Evolutionary conservation across 2,797 vertebrate genomes (phyloP).

Genomic region (Odontamblyopus lacepedii): DNA sequence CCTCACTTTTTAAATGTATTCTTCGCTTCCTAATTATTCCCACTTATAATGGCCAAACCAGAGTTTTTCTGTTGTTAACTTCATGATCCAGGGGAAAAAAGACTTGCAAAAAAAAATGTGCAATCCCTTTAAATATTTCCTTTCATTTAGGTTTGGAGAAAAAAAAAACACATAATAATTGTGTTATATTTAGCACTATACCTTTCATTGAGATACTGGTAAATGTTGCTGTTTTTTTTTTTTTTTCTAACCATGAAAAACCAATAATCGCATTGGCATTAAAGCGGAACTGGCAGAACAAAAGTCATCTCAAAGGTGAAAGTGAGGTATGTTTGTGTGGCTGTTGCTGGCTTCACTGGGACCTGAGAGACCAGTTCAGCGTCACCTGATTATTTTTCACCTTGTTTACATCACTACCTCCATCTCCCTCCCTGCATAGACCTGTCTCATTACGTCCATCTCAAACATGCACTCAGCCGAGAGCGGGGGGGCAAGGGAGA

Average conservation of each 20-base stretch:
- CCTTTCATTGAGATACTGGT: background rate
- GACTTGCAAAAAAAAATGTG: no score
- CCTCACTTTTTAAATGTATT: no score
- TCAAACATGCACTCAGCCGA: conserved; percentile 64
- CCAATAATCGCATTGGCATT: conserved; percentile 28
- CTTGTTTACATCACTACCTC: conserved; percentile 69
- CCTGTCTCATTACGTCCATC: conserved; percentile 75
- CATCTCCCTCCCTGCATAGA: conserved; percentile 60
- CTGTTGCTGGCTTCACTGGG: conserved; percentile 36
- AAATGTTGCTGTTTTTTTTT: background rate
- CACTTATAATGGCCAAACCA: no score
- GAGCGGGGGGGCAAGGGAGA: conserved; percentile 25
- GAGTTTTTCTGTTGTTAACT: no score
- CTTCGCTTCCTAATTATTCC: no score
- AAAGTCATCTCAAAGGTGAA: conserved; percentile 50
- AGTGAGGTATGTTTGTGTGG: conserved; percentile 52
- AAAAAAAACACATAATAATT: background rate
- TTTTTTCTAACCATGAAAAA: background rate
- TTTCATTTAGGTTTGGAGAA: background rate
- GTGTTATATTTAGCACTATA: background rate
- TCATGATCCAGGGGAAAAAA: no score
- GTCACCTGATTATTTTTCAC: conserved; percentile 74
- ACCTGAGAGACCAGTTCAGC: conserved; percentile 63
- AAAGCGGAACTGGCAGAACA: conserved; percentile 38
- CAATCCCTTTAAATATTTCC: background rate